These are phyloP conservation scores for Colletes gigas DNA, from an alignment of 1,140 invertebrate species.

Conservation along the genomic window DNA sequence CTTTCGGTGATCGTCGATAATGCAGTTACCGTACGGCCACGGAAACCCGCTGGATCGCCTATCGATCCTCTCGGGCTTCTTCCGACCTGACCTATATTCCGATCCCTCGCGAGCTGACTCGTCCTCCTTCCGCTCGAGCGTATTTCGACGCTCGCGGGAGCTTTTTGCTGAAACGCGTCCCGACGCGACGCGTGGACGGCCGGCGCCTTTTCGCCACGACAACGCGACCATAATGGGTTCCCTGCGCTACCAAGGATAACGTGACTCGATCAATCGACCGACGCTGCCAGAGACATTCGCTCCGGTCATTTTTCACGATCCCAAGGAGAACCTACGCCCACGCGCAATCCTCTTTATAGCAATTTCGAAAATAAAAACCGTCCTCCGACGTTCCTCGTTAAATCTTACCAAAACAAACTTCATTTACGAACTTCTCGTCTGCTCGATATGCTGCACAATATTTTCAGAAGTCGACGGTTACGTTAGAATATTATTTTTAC, in stretches of 20 bases:
- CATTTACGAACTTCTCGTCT: too few relatives aligned
- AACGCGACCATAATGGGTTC: not conserved
- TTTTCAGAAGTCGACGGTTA: too few relatives aligned
- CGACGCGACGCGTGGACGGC: not conserved
- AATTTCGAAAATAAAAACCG: too few relatives aligned
- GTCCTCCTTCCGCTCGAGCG: not conserved
- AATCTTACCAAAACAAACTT: too few relatives aligned
- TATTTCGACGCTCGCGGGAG: not conserved
- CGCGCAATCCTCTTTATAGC: conserved; percentile 3
- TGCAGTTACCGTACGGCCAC: conserved; percentile 37
- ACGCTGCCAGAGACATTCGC: not conserved
- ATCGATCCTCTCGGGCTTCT: conserved; percentile 29
- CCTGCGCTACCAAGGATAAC: not conserved
- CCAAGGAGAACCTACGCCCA: not conserved
- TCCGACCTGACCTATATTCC: conserved; percentile 48
- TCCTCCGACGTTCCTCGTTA: too few relatives aligned
- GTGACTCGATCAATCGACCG: not conserved
- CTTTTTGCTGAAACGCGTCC: not conserved
- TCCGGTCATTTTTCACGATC: not conserved
- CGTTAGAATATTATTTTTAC: too few relatives aligned
- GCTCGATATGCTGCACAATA: too few relatives aligned
- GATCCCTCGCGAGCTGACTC: conserved; percentile 3
- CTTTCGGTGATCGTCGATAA: conserved; percentile 53
- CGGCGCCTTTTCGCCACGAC: not conserved
- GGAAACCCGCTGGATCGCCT: conserved; percentile 21